Base-by-base conservation (phyloP, 2,797 vertebrate species). In the Semaprochilodus insignis region DNA sequence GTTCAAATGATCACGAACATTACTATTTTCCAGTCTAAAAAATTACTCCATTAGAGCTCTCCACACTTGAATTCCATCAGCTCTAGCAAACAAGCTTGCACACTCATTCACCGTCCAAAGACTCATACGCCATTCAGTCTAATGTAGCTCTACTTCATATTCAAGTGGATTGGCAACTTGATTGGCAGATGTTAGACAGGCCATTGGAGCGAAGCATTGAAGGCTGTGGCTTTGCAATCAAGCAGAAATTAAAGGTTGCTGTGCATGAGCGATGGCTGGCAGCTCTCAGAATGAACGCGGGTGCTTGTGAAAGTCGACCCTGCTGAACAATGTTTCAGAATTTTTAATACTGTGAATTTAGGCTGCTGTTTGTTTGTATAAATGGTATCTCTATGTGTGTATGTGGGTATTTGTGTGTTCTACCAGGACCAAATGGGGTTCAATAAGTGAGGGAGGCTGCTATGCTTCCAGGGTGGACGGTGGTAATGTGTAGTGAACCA, bases 161-260 rank as follows among this genome's bases (percentile, higher is more conserved):
- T 54, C 62, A 51, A 19, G 72, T 65, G 36, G 48, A 52, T 76
- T 11, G 72, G 60, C 27, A 31, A 62, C 34, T n/a, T 88, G 87
- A 92, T 72, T 88, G 88, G 87, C 88, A 92, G 81, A 85, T 80
- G 70, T 69, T 78, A 71, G 76, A 77, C 55, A 44, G 84, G 77
- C 74, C 75, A 74, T 72, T 81, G 48, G 77, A 83, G 48, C 77
- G 66, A 72, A 60, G 48, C 76, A 34, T 62, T 83, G 75, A 85
- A 76, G 60, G 63, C 54, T 67, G 55, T 59, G 74, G 81, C 52
- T 70, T 62, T 14, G 55, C n/a, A 70, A 78, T 73, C 23, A 78
- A 48, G 34, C n/a, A 23, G n/a, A 36, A 81, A 70, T 78, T 74
- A 77, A 83, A 65, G 17, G 13, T 74, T n/a, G 74, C 74, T 67